Evolutionary conservation across 2,888 invertebrate genomes (phyloP).

Genomic region (Amiota minor): DNA sequence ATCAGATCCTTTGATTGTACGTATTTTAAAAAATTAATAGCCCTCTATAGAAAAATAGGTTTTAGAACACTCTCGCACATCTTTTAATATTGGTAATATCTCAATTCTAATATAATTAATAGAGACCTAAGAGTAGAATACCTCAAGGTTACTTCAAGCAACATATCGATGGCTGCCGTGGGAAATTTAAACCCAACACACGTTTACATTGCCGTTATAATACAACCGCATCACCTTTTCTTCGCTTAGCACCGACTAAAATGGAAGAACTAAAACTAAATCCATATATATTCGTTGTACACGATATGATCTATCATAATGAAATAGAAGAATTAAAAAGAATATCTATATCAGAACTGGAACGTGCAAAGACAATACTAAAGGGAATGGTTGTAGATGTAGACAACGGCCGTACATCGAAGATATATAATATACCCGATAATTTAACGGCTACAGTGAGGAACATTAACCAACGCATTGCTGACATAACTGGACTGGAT

Average conservation of each 20-base stretch:
- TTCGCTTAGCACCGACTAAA: neutral
- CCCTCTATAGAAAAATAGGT: too few relatives aligned
- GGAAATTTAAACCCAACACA: conserved; percentile 1
- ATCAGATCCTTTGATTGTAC: neutral
- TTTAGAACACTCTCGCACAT: too few relatives aligned
- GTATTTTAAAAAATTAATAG: too few relatives aligned
- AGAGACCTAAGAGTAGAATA: neutral
- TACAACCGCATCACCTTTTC: conserved; percentile 3
- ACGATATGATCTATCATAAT: neutral
- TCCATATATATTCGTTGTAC: neutral
- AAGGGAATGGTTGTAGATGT: neutral
- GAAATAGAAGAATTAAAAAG: neutral
- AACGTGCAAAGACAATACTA: too few relatives aligned
- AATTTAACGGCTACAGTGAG: neutral
- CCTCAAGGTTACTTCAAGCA: too few relatives aligned
- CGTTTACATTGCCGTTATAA: neutral
- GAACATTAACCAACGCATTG: conserved; percentile 32
- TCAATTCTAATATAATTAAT: neutral
- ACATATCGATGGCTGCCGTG: conserved; percentile 33
- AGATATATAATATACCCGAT: neutral
- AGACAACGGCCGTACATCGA: neutral
- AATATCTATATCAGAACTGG: neutral
- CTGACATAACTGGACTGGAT: conserved; percentile 44
- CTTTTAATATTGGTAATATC: too few relatives aligned
- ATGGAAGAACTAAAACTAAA: neutral